Conservation (phyloP, 2,888 invertebrate species). For the Bombylius major region DNA sequence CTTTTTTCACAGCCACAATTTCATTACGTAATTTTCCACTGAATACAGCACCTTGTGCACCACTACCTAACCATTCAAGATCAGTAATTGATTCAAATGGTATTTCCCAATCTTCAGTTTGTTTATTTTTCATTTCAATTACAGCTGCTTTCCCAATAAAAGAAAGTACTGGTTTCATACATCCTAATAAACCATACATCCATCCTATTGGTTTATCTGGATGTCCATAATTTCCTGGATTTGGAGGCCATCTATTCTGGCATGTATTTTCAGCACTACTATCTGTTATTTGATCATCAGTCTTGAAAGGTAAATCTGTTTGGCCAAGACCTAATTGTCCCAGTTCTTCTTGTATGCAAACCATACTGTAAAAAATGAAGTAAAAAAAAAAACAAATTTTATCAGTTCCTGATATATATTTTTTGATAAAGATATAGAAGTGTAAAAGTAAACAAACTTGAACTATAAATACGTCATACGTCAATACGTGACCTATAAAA, state of each 20-base stretch:
- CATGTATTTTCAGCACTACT: conserved; percentile 35
- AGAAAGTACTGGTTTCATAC: conserved; percentile 77
- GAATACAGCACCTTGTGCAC: conserved; percentile 93
- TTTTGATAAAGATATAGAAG: too few species aligned
- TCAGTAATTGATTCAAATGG: conserved; percentile 82
- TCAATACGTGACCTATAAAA: too few species aligned
- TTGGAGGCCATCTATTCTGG: conserved; percentile 39
- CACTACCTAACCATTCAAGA: conserved; percentile 83
- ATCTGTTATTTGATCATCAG: conserved; percentile 27
- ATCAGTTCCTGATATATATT: too few species aligned
- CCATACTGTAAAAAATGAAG: conserved; percentile 41
- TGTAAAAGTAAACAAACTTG: too few species aligned
- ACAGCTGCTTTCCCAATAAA: conserved; percentile 67
- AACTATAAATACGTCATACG: too few species aligned
- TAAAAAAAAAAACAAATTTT: background rate
- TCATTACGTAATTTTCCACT: conserved; percentile 70
- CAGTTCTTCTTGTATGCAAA: conserved; percentile 51
- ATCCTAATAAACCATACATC: conserved; percentile 76
- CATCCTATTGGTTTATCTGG: conserved; percentile 48
- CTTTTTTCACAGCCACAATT: conserved; percentile 92
- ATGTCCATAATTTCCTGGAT: conserved; percentile 34
- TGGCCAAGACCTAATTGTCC: conserved; percentile 38
- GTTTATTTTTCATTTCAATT: conserved; percentile 48
- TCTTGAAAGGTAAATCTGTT: conserved; percentile 29
- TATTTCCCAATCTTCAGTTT: conserved; percentile 83